phyloP scores from a whole-genome alignment of 2,888 invertebrate genomes.

The Gerris lacustris region DNA sequence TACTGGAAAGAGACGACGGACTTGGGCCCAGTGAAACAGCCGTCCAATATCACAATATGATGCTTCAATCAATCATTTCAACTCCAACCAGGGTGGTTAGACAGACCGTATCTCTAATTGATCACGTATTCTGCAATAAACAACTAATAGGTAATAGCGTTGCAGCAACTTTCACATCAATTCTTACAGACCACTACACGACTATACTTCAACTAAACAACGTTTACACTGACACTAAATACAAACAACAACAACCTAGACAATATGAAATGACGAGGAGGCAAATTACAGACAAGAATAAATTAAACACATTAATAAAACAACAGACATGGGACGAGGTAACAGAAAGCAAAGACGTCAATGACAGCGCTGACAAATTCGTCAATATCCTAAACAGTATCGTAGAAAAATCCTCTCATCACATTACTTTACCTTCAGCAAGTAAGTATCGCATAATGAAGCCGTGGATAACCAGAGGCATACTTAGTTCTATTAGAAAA shows the following conservation, averaged over 20 bases:
- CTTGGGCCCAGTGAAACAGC: neutral
- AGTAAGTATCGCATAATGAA: neutral
- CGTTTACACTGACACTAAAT: neutral
- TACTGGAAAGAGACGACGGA: neutral
- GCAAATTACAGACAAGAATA: neutral
- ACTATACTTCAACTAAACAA: neutral
- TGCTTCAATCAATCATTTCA: neutral
- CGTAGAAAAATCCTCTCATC: neutral
- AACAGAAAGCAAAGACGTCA: neutral
- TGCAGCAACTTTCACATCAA: neutral
- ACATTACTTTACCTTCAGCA: neutral
- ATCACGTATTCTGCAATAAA: neutral
- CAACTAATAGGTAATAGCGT: neutral
- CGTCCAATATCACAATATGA: neutral
- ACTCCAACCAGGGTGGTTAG: neutral
- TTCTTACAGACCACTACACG: neutral
- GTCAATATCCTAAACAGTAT: neutral
- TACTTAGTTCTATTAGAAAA: neutral
- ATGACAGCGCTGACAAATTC: neutral
- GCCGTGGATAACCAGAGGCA: neutral
- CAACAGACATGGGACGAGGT: neutral
- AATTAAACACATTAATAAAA: neutral
- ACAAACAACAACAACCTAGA: neutral
- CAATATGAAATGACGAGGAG: neutral
- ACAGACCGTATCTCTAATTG: neutral